Base-by-base conservation (phyloP, 2,113 vertebrate species). In the Myotis davidii region DNA sequence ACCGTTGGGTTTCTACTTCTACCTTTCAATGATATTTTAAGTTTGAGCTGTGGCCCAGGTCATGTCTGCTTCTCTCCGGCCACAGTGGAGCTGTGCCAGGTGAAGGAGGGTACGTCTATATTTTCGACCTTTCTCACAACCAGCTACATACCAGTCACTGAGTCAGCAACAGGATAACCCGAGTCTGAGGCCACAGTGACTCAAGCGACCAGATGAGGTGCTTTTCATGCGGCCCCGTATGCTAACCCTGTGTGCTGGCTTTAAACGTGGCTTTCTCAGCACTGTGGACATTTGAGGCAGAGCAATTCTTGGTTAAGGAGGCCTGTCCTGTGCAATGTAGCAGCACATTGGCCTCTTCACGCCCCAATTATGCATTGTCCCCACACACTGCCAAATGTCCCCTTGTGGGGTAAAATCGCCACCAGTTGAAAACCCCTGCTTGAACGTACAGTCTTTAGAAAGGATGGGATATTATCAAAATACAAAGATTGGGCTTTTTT, bases 1-100 rank as follows among this genome's bases (percentile, higher is more conserved):
- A 79, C 86, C 9, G 37, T 50, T 97, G 21, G 16, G 52, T 97
- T 95, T 92, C 61, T 91, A 88, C 95, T 91, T 97, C 91, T 79
- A n/a, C 61, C 81, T 97, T 45, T 95, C 96, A 59, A n/a, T 96
- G 59, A 61, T 81, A 9, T 91, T 97, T 95, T 94, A 91, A 96
- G 79, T 92, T 91, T 14, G 87, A 85, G 39, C 94, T 37, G 64
- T 8, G 50, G 23, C 37, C 82, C 74, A 65, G 39, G 85, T 25
- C 74, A 5, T 37, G 85, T 56, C 59, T 3, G 2, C n/a, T 85
- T 61, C 94, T 92, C 32, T 78, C 69, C 52, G 61, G 74, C n/a
- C 39, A 3, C 5, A 6, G 50, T 23, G 25, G 52, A 77, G 8
- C 34, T 72, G 85, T 32, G 10, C 65, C 73, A 61, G 70, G 20